Conservation (phyloP, 2,797 vertebrate species). For the Pangasius mekongensis region DNA sequence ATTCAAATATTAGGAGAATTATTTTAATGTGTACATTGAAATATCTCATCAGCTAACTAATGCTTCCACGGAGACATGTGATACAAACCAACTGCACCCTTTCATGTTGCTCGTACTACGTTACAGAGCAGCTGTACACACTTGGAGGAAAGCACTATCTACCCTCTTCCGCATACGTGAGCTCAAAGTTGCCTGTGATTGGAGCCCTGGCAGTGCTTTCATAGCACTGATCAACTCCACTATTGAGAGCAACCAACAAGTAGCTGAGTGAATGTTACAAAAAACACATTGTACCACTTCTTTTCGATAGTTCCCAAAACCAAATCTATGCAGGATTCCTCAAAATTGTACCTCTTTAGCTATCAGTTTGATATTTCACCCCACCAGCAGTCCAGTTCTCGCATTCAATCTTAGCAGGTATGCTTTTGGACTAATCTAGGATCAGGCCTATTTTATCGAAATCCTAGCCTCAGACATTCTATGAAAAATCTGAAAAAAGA, state of each 20-base stretch:
- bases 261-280: background rate
- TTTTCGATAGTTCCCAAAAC: background rate
- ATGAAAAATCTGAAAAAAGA: background rate
- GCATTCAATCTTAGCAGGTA: background rate
- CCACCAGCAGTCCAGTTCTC: background rate
- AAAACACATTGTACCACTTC: background rate
- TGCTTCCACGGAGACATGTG: background rate
- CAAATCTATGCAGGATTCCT: background rate
- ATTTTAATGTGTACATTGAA: background rate
- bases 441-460: slow-evolving; percentile 9
- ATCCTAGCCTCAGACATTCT: slow-evolving; percentile 6
- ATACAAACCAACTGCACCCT: background rate
- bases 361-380: slow-evolving; percentile 18
- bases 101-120: background rate
- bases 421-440: slow-evolving; percentile 30
- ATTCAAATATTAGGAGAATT: background rate
- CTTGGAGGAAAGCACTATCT: background rate
- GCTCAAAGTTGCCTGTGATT: background rate
- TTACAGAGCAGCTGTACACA: background rate
- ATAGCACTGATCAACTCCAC: background rate
- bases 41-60: background rate
- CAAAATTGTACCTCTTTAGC: background rate
- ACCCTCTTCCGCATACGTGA: background rate
- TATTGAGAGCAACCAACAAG: background rate
- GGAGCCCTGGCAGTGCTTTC: too few species aligned